Evolutionary conservation across 2,113 vertebrate species (phyloP), one percentile per base, ranked within the genome.

Genomic region (Eubucco bourcierii): DNA sequence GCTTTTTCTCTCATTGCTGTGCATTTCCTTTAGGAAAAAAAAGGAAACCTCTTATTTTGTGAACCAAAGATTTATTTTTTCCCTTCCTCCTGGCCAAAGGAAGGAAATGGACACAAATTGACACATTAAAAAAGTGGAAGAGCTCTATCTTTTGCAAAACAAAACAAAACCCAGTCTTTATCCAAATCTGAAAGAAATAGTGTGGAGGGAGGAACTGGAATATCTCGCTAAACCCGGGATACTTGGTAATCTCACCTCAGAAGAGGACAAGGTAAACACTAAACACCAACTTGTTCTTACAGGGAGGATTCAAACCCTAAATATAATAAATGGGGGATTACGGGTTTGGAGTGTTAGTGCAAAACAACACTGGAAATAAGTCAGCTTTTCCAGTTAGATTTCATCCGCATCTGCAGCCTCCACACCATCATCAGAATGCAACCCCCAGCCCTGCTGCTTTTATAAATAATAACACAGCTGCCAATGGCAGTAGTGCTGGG

Each of bases 331-430:
- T 99, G 99, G 99, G 99, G 98, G 99, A 99, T 99, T 99, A 99
- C 99, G 99, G 99, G 98, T 99, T 99, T 97, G 99, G 99, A 98
- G 99, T 99, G 98, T 98, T 99, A 98, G 99, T 99, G 97, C 99
- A 99, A 98, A 99, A 99, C 98, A 98, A 99, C 98, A 98, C 98
- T 93, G 98, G 98, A 97, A 99, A 98, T 97, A 99, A 99, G 98
- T 99, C 99, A 96, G 98, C 98, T 98, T 99, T 99, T 98, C 99
- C 99, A 94, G 98, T 99, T 96, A 98, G 99, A 97, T 99, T 99
- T 98, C 99, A 99, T 97, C 99, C 99, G 94, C 99, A 99, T 98
- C 98, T 99, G 96, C 99, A 99, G 96, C 98, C 99, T 98, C 98
- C 98, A 96, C 98, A 99, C 97, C 98, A 99, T 95, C 99, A 99